Evolutionary conservation across 2,797 vertebrate genomes (phyloP), one percentile per base, ranked within the genome.

Genomic region (Brachyalestes nurse): DNA sequence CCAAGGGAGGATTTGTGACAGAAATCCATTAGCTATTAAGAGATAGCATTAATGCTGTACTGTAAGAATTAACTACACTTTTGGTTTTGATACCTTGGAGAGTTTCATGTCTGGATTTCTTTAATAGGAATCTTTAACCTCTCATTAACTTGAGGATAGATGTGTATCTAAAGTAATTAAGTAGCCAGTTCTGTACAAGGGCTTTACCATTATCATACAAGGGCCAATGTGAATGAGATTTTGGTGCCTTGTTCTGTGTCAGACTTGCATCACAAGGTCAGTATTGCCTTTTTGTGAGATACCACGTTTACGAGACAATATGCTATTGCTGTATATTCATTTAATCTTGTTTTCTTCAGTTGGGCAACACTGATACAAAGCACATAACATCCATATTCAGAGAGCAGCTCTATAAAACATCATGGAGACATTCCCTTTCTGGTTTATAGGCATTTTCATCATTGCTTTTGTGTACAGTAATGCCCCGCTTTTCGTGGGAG

Each of bases 101-200:
- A 80, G 84, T 90, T 84, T 84, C 83, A 85, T 88, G 88, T 90
- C 83, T 55, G 81, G 75, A 82, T 89, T 82, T 67, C 86, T 79
- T 79, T 89, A 89, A 82, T 79, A 79, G 88, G 85, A 89, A 78
- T 78, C 89, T 90, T 85, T 87, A 87, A 85, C 84, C 82, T 87
- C 86, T 92, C 90, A 91, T 93, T 91, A 93, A 82, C 88, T 83
- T 79, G 72, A n/a, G 64, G 77, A 82, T 84, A 90, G 89, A 93
- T 91, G 86, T 85, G 82, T 88, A 90, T 93, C 91, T 85, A 84
- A 87, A 60, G 87, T 85, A 91, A 92, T 93, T 90, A 92, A 76
- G 75, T 25, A 8, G 74, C 79, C 83, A 77, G 79, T 87, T 86
- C 87, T 79, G 64, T 85, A 82, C 85, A 72, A 80, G 83, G 88